phyloP scores from a whole-genome alignment of 2,888 invertebrate genomes.

The Heterodera filipjevi region DNA sequence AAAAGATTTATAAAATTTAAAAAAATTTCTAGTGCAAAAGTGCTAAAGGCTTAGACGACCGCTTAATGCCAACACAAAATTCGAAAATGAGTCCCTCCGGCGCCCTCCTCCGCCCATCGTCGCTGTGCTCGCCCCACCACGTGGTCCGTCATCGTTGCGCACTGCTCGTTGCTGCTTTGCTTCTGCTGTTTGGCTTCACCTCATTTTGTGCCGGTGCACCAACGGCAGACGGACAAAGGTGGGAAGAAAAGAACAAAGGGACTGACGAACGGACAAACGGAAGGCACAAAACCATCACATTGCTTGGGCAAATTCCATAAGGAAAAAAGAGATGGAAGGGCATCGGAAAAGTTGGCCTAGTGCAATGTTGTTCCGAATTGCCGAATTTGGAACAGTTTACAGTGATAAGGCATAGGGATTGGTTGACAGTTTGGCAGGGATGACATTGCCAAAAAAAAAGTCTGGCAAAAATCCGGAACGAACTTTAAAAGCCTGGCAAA shows the following conservation, averaged over 20 bases:
- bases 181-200: neutral
- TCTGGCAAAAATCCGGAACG: too few species aligned
- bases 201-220: neutral
- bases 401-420: too few species aligned
- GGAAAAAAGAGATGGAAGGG: too few species aligned
- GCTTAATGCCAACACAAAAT: neutral
- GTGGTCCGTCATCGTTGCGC: neutral
- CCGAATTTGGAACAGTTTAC: too few species aligned
- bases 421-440: too few species aligned
- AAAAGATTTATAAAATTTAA: too few species aligned
- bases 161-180: neutral
- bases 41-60: too few species aligned
- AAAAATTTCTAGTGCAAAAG: too few species aligned
- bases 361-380: too few species aligned
- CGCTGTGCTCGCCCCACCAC: neutral
- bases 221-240: neutral
- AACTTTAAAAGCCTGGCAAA: too few species aligned
- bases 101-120: neutral
- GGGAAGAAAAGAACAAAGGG: constrained; percentile 3
- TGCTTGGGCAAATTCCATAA: neutral
- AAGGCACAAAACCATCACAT: neutral
- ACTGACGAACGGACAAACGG: constrained; percentile 1
- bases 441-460: too few species aligned
- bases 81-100: neutral
- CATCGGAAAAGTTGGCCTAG: too few species aligned